Evolutionary conservation across 2,888 invertebrate species (phyloP), one percentile per base, ranked within the genome.

Genomic region (Athetis lepigone): DNA sequence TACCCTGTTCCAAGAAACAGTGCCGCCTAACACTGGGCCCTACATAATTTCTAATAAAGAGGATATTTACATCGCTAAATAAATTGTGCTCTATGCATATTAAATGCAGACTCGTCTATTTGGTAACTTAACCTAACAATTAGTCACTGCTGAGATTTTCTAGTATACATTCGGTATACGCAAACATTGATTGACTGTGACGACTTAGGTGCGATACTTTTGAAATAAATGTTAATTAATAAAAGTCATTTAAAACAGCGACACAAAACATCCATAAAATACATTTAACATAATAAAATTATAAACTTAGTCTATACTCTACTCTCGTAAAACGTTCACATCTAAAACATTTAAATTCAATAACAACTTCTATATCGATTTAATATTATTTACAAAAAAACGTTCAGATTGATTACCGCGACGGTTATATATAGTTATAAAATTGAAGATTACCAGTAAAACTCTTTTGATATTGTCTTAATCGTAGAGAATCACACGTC

Each of bases 271-370:
- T 79, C 62, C 64, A 84, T 85, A 88, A 78, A 88, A 86, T 86
- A 87, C 84, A 85, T 83, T 85, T 84, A 86, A 83, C 84, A 81
- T 81, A 83, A 77, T 80, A 82, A 79, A 84, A 79, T 79, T 80
- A 80, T 74, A 84, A 83, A 78, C 83, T 87, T 86, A 85, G 59
- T 60, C 79, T 83, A 85, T 57, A 73, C 80, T 83, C 81, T 86
- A 86, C 80, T 84, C 77, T 83, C 79, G 77, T 86, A 89, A 91
- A 91, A 90, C 87, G 79, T 84, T 88, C 89, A 89, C 88, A 83
- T 92, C 88, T 91, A 92, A 92, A 93, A 90, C 86, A 88, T 92
- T 88, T 87, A 88, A 89, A 92, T 90, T 87, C 83, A 87, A 86
- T 89, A 92, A 94, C 91, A 92, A 92, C 89, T 88, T 90, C 88